phyloP scores from a whole-genome alignment of 2,113 vertebrate genomes.

The Aspidoscelis tigris region DNA sequence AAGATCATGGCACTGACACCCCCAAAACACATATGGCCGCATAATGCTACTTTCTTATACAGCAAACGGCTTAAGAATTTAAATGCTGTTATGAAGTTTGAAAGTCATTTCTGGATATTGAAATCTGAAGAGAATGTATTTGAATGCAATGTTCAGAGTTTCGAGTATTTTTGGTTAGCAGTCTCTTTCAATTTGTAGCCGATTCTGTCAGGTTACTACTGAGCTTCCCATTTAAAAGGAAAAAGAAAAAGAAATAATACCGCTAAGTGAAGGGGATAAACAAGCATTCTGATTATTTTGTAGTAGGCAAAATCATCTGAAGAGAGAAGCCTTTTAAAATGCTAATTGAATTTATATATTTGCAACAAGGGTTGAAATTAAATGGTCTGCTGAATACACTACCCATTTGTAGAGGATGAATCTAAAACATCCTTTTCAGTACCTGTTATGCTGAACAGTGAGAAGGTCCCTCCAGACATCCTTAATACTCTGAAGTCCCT shows the following conservation, averaged over 20 bases:
- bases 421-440: neutral
- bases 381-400: neutral
- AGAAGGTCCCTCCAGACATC: too few species aligned
- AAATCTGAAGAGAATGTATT: neutral
- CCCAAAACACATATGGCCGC: neutral
- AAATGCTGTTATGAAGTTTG: neutral
- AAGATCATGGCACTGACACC: neutral
- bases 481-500: too few species aligned
- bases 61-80: neutral
- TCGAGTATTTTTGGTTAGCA: slow-evolving; percentile 2
- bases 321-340: neutral
- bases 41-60: neutral
- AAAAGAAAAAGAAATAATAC: neutral
- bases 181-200: neutral
- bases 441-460: neutral
- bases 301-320: neutral
- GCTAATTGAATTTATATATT: too few species aligned
- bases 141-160: neutral
- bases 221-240: neutral
- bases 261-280: neutral
- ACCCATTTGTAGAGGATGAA: neutral
- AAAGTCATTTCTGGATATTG: slow-evolving; percentile 4
- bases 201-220: neutral
- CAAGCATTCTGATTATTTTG: neutral
- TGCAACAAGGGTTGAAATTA: neutral